phyloP scores from a whole-genome alignment of 2,888 invertebrate species.

The Phyllotreta cruciferae region DNA sequence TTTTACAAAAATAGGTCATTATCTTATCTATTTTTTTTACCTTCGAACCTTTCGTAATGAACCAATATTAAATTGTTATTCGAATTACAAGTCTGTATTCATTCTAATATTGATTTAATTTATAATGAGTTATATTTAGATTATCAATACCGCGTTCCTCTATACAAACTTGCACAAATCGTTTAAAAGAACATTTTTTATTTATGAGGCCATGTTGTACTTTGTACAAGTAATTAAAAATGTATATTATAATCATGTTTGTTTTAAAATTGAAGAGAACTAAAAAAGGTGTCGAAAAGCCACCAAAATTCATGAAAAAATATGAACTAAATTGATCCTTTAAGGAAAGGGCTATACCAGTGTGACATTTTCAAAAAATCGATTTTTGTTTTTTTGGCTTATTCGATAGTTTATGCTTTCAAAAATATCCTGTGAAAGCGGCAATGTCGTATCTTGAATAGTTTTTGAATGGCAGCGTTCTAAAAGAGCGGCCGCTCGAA shows the following conservation, averaged over 20 bases:
- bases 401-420: too few species aligned
- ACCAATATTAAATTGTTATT: slow-evolving; percentile 2
- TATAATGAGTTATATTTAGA: slow-evolving; percentile 16
- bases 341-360: too few species aligned
- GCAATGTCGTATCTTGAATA: too few species aligned
- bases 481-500: too few species aligned
- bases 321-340: too few species aligned
- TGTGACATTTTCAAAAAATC: too few species aligned
- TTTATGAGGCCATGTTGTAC: not conserved
- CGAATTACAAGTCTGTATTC: slow-evolving; percentile 4
- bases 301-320: too few species aligned
- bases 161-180: slow-evolving; percentile 11
- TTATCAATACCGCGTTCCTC: slow-evolving; percentile 11
- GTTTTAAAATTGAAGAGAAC: not conserved
- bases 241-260: slow-evolving; percentile 2
- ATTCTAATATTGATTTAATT: slow-evolving; percentile 13
- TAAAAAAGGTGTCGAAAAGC: too few species aligned
- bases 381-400: too few species aligned
- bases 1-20: not conserved
- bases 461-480: too few species aligned
- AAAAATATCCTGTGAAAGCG: too few species aligned
- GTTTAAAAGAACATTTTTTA: not conserved
- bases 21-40: slow-evolving; percentile 1
- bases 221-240: not conserved
- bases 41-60: slow-evolving; percentile 1